Evolutionary conservation across 2,888 invertebrate species (phyloP).

Genomic region (Cheilosia grossa): DNA sequence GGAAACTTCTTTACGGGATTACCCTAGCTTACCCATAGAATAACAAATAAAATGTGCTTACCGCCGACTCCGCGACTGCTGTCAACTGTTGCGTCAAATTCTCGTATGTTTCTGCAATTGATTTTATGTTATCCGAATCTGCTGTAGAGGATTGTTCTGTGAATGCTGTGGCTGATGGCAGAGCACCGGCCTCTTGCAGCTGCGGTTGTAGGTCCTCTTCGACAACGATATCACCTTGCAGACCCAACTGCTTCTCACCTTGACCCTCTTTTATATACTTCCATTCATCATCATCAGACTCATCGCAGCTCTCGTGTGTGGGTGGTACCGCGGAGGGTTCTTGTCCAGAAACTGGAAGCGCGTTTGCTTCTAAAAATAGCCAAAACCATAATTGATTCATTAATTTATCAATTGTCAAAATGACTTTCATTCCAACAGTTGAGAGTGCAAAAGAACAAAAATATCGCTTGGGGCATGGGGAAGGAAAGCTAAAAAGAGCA

Average conservation of each 20-base stretch:
- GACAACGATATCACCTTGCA: conserved; percentile 63
- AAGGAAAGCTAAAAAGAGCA: neutral
- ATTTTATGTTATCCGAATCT: conserved; percentile 39
- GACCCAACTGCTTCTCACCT: conserved; percentile 80
- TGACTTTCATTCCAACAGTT: conserved; percentile 5
- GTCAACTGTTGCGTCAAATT: conserved; percentile 54
- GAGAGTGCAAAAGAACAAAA: conserved; percentile 18
- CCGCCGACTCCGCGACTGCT: conserved; percentile 26
- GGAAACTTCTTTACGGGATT: too few species aligned
- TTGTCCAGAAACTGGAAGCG: conserved; percentile 47
- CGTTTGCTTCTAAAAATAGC: conserved; percentile 48
- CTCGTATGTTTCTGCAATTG: conserved; percentile 51
- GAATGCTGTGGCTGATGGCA: conserved; percentile 21
- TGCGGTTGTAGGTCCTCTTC: conserved; percentile 59
- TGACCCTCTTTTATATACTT: conserved; percentile 90
- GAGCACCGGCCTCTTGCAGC: conserved; percentile 23
- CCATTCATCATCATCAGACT: conserved; percentile 91
- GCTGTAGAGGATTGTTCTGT: conserved; percentile 31
- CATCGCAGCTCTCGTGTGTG: conserved; percentile 68
- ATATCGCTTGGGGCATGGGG: neutral
- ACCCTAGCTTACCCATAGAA: too few species aligned
- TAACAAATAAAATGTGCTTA: conserved; percentile 1
- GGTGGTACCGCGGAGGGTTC: conserved; percentile 63
- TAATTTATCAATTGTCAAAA: neutral
- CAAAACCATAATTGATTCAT: neutral